phyloP scores from a whole-genome alignment of 1,140 invertebrate species.

The Drosophila athabasca region DNA sequence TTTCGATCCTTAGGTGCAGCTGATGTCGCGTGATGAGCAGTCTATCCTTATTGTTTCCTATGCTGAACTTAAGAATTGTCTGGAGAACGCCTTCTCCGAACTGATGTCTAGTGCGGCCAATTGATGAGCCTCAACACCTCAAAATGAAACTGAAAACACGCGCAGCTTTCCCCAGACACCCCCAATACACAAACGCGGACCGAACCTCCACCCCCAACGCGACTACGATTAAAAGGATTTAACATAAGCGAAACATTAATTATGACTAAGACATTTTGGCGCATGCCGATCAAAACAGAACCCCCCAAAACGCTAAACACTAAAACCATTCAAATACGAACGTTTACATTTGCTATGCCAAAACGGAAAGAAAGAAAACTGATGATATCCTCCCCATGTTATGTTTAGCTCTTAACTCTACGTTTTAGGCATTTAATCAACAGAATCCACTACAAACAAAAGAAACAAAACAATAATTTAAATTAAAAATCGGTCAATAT shows the following conservation, averaged over 20 bases:
- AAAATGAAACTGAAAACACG: constrained; percentile 50
- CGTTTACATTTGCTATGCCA: constrained; percentile 74
- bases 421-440: constrained; percentile 75
- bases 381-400: constrained; percentile 74
- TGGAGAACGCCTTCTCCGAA: constrained; percentile 96
- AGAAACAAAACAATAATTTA: constrained; percentile 59
- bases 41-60: constrained; percentile 97
- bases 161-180: constrained; percentile 47
- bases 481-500: constrained; percentile 37
- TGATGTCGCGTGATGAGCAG: constrained; percentile 97
- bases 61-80: constrained; percentile 96
- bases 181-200: neutral
- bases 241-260: constrained; percentile 67
- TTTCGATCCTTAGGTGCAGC: constrained; percentile 89
- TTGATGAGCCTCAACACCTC: constrained; percentile 45
- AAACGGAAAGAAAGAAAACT: constrained; percentile 43
- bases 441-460: constrained; percentile 44
- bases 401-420: constrained; percentile 73
- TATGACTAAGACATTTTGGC: constrained; percentile 78
- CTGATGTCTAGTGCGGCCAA: constrained; percentile 86
- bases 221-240: constrained; percentile 72
- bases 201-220: constrained; percentile 34
- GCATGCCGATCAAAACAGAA: constrained; percentile 41
- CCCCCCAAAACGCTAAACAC: neutral
- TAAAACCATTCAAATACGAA: constrained; percentile 54